Percentiles rank a stretch among this genome's conserved stretches.
phyloP scores from a whole-genome alignment of 2,797 vertebrate species.

The Epinephelus awoara region DNA sequence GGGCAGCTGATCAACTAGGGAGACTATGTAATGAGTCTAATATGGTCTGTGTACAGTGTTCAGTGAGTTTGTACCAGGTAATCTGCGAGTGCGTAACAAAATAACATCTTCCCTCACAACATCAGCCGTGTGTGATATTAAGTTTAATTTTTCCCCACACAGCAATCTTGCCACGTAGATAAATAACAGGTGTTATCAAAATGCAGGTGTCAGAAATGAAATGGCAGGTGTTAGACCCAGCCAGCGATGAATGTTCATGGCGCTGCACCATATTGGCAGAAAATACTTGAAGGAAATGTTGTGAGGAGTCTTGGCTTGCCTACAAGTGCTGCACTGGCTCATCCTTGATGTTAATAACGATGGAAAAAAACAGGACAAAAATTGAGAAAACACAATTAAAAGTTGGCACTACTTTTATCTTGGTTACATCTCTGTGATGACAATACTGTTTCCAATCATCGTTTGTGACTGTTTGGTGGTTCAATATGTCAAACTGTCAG shows the following conservation, averaged over 20 bases:
- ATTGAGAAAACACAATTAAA: neutral
- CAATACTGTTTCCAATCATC: neutral
- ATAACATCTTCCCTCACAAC: constrained; percentile 10
- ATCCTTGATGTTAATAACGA: neutral
- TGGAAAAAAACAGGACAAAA: neutral
- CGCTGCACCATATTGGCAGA: constrained; percentile 15
- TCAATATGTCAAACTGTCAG: neutral
- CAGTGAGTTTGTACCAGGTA: neutral
- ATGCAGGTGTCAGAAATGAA: constrained; percentile 49
- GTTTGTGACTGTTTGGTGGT: neutral
- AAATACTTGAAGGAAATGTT: neutral
- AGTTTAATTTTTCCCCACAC: neutral
- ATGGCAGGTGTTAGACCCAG: constrained; percentile 39
- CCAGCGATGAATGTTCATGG: neutral
- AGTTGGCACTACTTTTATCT: neutral
- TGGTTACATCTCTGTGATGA: neutral
- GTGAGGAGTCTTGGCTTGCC: neutral
- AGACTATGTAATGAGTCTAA: constrained; percentile 9
- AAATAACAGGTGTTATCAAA: constrained; percentile 50
- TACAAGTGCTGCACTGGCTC: neutral
- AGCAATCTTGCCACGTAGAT: constrained; percentile 4
- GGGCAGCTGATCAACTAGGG: constrained; percentile 11
- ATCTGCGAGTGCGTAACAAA: neutral
- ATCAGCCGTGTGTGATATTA: neutral
- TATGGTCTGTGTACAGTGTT: neutral